phyloP scores from a whole-genome alignment of 2,888 invertebrate species.

The Dolichopus griseipennis region DNA sequence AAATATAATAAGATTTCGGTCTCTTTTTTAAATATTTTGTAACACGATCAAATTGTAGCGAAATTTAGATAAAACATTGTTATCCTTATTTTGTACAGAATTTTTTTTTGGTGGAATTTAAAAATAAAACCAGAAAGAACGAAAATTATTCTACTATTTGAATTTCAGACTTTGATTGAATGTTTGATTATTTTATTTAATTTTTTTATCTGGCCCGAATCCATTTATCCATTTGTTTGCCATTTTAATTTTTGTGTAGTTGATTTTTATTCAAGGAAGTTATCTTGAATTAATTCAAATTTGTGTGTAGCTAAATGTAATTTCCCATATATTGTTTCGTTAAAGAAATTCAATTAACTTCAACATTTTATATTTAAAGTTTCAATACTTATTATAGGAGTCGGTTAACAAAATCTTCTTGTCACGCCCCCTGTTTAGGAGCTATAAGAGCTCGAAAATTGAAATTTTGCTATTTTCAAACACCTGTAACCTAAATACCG shows the following conservation, averaged over 20 bases:
- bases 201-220: not conserved
- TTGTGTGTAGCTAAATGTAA: not conserved
- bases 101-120: not conserved
- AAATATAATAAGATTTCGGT: no score
- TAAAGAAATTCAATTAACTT: not conserved
- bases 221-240: not conserved
- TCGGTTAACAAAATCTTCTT: no score
- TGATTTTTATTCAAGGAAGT: not conserved
- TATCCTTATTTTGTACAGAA: not conserved
- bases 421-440: no score
- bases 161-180: conserved; percentile 1
- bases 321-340: not conserved
- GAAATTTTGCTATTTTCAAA: no score
- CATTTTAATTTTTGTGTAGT: not conserved
- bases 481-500: no score
- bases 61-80: not conserved
- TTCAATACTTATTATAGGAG: not conserved
- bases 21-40: no score
- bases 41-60: no score
- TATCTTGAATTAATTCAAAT: not conserved
- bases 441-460: no score
- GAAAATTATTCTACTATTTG: not conserved
- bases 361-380: not conserved
- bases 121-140: not conserved
- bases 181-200: not conserved